Evolutionary conservation across 2,113 vertebrate genomes (phyloP), one percentile per base, ranked within the genome.

Genomic region (Apteryx mantelli): DNA sequence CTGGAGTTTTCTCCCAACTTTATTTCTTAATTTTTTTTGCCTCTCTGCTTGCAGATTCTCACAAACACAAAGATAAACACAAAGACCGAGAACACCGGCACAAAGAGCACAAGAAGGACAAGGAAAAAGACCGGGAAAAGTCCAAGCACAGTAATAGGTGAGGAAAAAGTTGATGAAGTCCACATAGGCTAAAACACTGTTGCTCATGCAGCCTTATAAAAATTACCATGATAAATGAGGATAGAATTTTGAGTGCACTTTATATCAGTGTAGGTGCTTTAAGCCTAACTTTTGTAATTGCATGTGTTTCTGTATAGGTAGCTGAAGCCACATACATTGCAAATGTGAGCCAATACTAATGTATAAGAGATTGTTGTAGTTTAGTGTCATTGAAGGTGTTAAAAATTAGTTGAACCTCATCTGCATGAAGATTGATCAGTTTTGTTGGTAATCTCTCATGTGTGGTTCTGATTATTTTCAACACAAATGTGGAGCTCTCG

Each of bases 31-130:
- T 70, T 88, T 88, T 48, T 82, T 96, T 82, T 98, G 92, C 89
- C 95, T 94, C 97, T 98, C 81, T 96, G 91, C 78, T 98, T 98
- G 65, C 95, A 99, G 99, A 99, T 98, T 99, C 98, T 97, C 99
- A 99, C 98, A 99, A 99, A 98, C 99, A 99, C 96, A 99, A 99
- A 98, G 99, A 99, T 97, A 99, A 99, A 98, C 99, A 99, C 98
- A 99, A 99, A 98, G 99, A 99, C 95, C 99, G 99, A 98, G 99
- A 99, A 93, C 99, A 99, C 97, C 98, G 99, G 96, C 99, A 99
- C 97, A 99, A 99, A 99, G 99, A 99, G 91, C 99, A 99, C 97
- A 99, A 99, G 98, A 99, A 99, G 98, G 99, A 99, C 98, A 99
- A 99, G 93, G 99, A 99, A 82, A 98, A 98, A 97, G 98, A 99